A percentile compares a stretch with the other conserved stretches of the same genome.
phyloP scores from a whole-genome alignment of 2,797 vertebrate genomes.

The Sarcoramphus papa region DNA sequence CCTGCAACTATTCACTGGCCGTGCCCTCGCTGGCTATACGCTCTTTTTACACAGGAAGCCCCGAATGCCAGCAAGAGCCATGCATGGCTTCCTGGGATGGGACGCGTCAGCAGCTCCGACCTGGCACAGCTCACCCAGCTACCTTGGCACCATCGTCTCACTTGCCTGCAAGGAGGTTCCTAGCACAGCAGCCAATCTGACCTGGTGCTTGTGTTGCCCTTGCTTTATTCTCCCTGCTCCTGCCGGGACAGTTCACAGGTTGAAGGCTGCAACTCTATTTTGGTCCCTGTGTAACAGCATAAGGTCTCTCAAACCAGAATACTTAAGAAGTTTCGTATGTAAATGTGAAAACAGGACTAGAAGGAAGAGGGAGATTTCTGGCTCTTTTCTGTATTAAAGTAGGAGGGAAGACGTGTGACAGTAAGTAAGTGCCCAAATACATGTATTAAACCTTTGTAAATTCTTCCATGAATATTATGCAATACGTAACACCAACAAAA shows the following conservation, averaged over 20 bases:
- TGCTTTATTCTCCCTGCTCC: neutral
- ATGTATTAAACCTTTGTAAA: neutral
- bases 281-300: neutral
- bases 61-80: neutral
- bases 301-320: neutral
- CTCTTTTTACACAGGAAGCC: neutral
- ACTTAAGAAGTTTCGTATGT: neutral
- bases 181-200: neutral
- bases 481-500: neutral
- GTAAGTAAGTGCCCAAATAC: neutral
- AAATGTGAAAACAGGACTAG: neutral
- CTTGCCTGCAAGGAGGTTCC: neutral
- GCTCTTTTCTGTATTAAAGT: neutral
- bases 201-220: neutral
- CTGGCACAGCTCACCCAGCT: neutral
- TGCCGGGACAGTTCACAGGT: neutral
- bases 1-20: neutral
- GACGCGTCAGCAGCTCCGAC: neutral
- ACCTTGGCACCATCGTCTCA: fast-evolving
- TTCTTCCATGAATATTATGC: neutral
- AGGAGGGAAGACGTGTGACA: neutral
- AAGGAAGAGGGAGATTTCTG: neutral
- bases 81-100: neutral
- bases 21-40: neutral
- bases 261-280: neutral